A percentile compares a stretch with the other conserved stretches of the same genome.
Evolutionary conservation across 2,888 invertebrate genomes (phyloP).

Genomic region (Macrosoma leucophasiata): DNA sequence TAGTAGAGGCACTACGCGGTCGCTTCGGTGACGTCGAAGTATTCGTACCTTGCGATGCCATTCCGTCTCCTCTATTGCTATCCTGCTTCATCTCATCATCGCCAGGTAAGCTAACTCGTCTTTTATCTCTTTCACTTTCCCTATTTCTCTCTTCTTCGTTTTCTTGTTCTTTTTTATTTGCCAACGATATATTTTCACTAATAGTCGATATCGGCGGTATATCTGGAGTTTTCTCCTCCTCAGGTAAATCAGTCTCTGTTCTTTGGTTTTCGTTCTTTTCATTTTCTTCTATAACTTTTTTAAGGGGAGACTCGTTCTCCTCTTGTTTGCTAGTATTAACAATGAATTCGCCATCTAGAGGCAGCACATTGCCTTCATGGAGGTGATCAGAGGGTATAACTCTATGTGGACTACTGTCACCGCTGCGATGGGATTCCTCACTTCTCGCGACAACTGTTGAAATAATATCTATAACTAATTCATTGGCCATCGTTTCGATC

Average conservation of each 20-base stretch:
- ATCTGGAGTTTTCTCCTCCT: conserved; percentile 65
- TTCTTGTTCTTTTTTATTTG: conserved; percentile 55
- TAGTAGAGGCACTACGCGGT: conserved; percentile 86
- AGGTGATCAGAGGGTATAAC: conserved; percentile 52
- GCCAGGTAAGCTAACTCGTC: conserved; percentile 79
- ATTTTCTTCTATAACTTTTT: conserved; percentile 40
- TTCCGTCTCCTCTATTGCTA: conserved; percentile 48
- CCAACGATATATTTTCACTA: conserved; percentile 80
- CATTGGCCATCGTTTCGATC: conserved; percentile 52
- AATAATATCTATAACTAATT: conserved; percentile 54
- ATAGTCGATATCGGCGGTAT: conserved; percentile 84
- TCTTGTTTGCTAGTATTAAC: conserved; percentile 49
- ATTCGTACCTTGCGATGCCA: conserved; percentile 55
- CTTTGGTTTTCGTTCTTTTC: conserved; percentile 54
- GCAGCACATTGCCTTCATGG: conserved; percentile 62
- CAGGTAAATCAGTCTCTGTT: conserved; percentile 38
- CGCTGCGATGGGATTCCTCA: conserved; percentile 30
- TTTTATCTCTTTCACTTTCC: conserved; percentile 65
- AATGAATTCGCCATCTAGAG: conserved; percentile 59
- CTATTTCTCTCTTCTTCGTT: conserved; percentile 47
- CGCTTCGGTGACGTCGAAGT: conserved; percentile 78
- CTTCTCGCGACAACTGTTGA: conserved; percentile 41
- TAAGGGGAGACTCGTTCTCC: conserved; percentile 28
- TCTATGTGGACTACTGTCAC: conserved; percentile 39
- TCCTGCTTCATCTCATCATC: conserved; percentile 68